Evolutionary conservation across 2,113 vertebrate species (phyloP).

Genomic region (Ardeotis arabs): DNA sequence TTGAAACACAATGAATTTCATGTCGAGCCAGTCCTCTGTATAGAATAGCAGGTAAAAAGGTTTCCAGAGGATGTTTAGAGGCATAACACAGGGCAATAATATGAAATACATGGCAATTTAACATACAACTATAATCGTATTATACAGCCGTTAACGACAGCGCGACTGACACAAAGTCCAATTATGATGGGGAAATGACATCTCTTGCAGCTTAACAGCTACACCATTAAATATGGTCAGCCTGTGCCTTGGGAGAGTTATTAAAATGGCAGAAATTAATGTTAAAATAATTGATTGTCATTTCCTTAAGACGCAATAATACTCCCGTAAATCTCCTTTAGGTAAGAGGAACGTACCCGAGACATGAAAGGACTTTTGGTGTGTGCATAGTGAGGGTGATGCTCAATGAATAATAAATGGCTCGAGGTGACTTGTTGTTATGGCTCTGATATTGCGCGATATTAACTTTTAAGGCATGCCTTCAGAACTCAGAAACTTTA

Average conservation of each 20-base stretch:
- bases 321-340: conserved; percentile 42
- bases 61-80: conserved; percentile 19
- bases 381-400: not conserved
- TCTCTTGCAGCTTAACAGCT: conserved; percentile 27
- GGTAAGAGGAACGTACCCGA: not conserved
- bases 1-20: not conserved
- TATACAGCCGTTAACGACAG: not conserved
- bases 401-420: conserved; percentile 41
- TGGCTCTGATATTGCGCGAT: conserved; percentile 4
- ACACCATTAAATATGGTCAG: not conserved
- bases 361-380: conserved; percentile 4
- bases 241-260: conserved; percentile 1
- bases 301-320: conserved; percentile 46
- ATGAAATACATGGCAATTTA: conserved; percentile 7
- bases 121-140: not conserved
- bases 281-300: conserved; percentile 59
- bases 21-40: not conserved
- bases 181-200: not conserved
- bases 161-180: not conserved
- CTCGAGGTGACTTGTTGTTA: conserved; percentile 54
- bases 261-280: conserved; percentile 47
- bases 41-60: not conserved
- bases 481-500: conserved; percentile 34
- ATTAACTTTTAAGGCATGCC: conserved; percentile 61
- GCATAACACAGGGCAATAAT: not conserved